Conservation (phyloP, 2,113 vertebrate species). For the Zootoca vivipara region DNA sequence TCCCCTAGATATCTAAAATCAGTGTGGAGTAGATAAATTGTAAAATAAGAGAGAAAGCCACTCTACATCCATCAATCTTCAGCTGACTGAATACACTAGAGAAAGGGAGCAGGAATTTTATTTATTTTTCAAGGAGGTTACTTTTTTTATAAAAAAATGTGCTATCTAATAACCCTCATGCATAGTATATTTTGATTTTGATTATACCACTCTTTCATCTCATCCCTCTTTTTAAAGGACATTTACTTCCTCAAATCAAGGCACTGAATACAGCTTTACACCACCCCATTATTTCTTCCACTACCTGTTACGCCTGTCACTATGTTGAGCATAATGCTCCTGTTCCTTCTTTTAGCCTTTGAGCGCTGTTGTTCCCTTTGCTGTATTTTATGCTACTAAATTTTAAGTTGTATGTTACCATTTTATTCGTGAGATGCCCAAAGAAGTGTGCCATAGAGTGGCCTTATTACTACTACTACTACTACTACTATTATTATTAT, state of each 20-base stretch:
- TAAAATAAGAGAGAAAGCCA: slow-evolving; percentile 16
- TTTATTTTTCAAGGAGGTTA: not conserved
- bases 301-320: not conserved
- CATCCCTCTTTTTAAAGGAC: not conserved
- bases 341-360: not conserved
- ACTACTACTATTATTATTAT: too few species aligned
- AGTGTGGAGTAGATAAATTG: slow-evolving; percentile 12
- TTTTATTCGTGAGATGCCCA: not conserved
- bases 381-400: not conserved
- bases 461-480: not conserved
- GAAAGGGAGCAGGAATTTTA: not conserved
- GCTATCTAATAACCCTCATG: slow-evolving; percentile 1
- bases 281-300: not conserved
- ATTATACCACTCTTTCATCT: not conserved
- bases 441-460: not conserved
- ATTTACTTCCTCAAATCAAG: not conserved
- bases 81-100: not conserved
- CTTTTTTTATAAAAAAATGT: not conserved
- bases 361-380: not conserved
- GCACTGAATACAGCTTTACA: not conserved
- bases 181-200: not conserved
- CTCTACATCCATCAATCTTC: not conserved
- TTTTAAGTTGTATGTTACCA: not conserved
- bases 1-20: slow-evolving; percentile 17
- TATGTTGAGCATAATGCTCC: not conserved